Evolutionary conservation across 2,888 invertebrate genomes (phyloP), one percentile per base, ranked within the genome.

Genomic region (Heliconius cydno): DNA sequence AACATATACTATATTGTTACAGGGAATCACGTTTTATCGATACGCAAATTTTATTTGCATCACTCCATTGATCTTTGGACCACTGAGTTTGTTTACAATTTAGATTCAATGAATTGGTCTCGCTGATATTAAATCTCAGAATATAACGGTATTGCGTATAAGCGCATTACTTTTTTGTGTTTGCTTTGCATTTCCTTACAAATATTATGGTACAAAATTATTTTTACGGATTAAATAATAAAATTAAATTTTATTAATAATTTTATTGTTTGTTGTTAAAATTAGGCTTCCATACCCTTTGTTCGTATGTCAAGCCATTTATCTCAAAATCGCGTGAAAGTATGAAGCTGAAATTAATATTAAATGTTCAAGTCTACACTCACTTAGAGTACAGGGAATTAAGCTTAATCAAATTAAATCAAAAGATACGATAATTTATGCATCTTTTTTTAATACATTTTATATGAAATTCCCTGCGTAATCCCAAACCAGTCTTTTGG

Each of bases 41-140:
- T 67, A 73, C 10, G 25, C 3, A 30, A 63, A 71, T 77, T 41
- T 63, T 46, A n/a, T 28, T 63, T 63, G 60, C 92, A 88, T 83
- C 91, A 88, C 92, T 92, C 88, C 12, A 68, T 41, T 86, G 90
- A 88, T 89, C 92, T 92, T 90, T 92, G 92, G 83, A 85, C 91
- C 84, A 84, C 82, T 82, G 82, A 87, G 87, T 90, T 91, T 92
- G 90, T 92, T 92, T 90, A 91, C 88, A 82, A 84, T 84, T 84
- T 83, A 80, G 79, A 82, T 84, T 82, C 84, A 86, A 86, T 88
- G 85, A 90, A 90, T 90, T 88, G 88, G 84, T 85, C 85, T 85
- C 90, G 90, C 90, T 90, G 90, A 88, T 87, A 73, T 82, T 80
- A 84, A 85, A 84, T 85, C 85, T 67, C 77, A 81, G 71, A 78